A percentile compares a stretch with the other conserved stretches of the same genome.
Conservation (phyloP, 2,888 invertebrate species). For the Microdon myrmicae region DNA sequence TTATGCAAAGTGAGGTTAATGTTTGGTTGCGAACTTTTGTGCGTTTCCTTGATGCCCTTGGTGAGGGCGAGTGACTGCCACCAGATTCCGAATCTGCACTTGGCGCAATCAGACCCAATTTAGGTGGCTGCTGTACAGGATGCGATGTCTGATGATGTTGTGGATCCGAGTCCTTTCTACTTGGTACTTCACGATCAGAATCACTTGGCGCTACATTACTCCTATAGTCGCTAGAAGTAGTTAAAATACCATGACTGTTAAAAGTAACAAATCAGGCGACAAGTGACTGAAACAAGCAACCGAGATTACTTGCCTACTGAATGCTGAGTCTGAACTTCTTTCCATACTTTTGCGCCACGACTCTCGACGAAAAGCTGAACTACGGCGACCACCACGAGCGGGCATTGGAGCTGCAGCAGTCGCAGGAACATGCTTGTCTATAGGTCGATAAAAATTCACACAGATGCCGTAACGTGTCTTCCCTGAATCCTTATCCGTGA, state of each 20-base stretch:
- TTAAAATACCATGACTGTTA: slow-evolving; percentile 67
- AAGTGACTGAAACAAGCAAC: neutral
- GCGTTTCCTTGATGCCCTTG: slow-evolving; percentile 81
- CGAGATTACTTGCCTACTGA: slow-evolving; percentile 80
- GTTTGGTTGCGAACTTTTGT: slow-evolving; percentile 92
- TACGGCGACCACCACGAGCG: slow-evolving; percentile 63
- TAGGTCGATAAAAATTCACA: slow-evolving; percentile 96
- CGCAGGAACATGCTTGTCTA: slow-evolving; percentile 72
- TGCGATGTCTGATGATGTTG: slow-evolving; percentile 60
- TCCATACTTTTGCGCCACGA: slow-evolving; percentile 94
- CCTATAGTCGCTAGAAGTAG: slow-evolving; percentile 85
- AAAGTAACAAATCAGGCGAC: slow-evolving; percentile 54
- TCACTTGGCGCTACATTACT: slow-evolving; percentile 91
- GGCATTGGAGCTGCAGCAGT: slow-evolving; percentile 50
- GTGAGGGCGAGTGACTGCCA: slow-evolving; percentile 87
- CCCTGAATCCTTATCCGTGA: slow-evolving; percentile 98
- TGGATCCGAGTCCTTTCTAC: slow-evolving; percentile 75
- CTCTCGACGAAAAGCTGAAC: slow-evolving; percentile 78
- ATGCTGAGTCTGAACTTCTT: slow-evolving; percentile 90
- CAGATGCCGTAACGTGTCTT: slow-evolving; percentile 96
- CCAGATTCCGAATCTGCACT: slow-evolving; percentile 87
- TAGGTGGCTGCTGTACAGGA: slow-evolving; percentile 67
- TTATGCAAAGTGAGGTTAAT: slow-evolving; percentile 94
- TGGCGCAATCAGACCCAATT: slow-evolving; percentile 74
- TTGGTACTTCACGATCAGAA: slow-evolving; percentile 87